A percentile compares a stretch with the other conserved stretches of the same genome.
Conservation (phyloP, 1,140 invertebrate species). For the Aphis gossypii region DNA sequence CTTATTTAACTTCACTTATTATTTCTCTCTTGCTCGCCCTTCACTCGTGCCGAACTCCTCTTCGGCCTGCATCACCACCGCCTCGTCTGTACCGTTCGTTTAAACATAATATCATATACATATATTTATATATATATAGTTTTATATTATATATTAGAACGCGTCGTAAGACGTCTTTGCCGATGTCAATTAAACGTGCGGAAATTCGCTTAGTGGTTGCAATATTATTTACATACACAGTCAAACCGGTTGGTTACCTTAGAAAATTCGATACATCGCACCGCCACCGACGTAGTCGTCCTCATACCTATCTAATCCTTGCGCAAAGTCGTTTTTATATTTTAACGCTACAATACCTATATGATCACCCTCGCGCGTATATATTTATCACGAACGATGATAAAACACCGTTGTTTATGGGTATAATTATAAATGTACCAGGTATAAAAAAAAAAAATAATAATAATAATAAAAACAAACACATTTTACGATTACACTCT, state of each 20-base stretch:
- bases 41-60: not conserved
- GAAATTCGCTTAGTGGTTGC: not conserved
- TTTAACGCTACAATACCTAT: not conserved
- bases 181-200: constrained; percentile 28
- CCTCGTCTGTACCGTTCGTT: not conserved
- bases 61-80: not conserved
- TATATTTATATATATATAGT: not conserved
- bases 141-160: not conserved
- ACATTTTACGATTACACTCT: not conserved
- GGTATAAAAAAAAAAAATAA: not conserved
- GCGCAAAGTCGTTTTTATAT: not conserved
- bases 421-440: not conserved
- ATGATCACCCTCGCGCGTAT: not conserved
- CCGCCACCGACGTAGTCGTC: not conserved
- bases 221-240: not conserved
- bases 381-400: not conserved
- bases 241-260: constrained; percentile 31
- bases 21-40: not conserved
- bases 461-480: not conserved
- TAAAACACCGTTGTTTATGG: constrained; percentile 11
- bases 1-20: not conserved
- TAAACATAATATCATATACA: not conserved
- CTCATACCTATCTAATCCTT: constrained; percentile 21
- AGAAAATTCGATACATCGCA: constrained; percentile 43
- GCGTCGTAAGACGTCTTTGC: not conserved